Evolutionary conservation across 1,140 invertebrate genomes (phyloP).

Genomic region (Temnothorax nylanderi): DNA sequence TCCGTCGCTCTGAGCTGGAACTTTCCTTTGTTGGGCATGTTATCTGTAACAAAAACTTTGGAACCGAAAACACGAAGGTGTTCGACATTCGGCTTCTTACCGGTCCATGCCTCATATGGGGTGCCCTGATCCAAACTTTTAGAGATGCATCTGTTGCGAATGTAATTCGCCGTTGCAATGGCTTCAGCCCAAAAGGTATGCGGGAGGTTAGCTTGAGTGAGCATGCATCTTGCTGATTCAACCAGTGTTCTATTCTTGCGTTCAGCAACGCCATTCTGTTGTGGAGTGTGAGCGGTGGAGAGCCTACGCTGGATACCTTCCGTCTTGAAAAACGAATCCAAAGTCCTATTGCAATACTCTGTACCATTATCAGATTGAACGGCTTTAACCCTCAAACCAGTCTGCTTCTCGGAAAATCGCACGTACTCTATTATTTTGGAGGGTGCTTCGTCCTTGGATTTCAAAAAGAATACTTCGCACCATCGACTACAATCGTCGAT

Average conservation of each 20-base stretch:
- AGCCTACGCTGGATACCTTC: too few species aligned
- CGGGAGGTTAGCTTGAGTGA: background rate
- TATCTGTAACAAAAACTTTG: background rate
- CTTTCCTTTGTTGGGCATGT: background rate
- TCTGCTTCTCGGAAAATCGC: too few species aligned
- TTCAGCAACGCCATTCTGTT: slow-evolving; percentile 58
- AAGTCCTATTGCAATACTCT: too few species aligned
- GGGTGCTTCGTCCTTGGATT: too few species aligned
- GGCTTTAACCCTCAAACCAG: too few species aligned
- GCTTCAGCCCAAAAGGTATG: background rate
- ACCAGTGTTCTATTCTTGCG: slow-evolving; percentile 60
- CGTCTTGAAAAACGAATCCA: too few species aligned
- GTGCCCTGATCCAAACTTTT: background rate
- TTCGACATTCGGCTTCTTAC: background rate
- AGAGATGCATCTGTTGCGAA: background rate
- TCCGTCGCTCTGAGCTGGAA: background rate
- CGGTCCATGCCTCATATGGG: background rate
- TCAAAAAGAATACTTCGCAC: too few species aligned
- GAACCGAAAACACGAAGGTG: background rate
- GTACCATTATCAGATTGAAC: too few species aligned
- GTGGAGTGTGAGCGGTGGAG: too few species aligned
- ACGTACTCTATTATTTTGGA: too few species aligned
- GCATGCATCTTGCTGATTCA: background rate
- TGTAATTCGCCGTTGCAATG: background rate
- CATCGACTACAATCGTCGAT: too few species aligned